Percentiles rank a stretch among this genome's conserved stretches.
Conservation (phyloP, 2,888 invertebrate genomes). For the Lycaena phlaeas region DNA sequence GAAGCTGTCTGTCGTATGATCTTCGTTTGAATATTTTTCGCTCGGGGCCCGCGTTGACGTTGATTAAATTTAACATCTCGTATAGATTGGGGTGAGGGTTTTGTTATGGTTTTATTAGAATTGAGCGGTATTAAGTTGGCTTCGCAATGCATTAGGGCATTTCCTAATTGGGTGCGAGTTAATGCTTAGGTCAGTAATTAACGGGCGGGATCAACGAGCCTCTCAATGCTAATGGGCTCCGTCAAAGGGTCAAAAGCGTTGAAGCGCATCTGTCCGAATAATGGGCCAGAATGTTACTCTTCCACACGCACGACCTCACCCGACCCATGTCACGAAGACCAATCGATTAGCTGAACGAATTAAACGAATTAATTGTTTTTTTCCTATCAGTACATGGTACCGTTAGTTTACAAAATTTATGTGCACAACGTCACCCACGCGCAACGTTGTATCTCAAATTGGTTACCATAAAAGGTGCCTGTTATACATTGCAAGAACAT, state of each 20-base stretch:
- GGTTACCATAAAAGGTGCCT: constrained; percentile 8
- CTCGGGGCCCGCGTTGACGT: constrained; percentile 37
- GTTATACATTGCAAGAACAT: constrained; percentile 9
- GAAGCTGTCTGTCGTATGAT: constrained; percentile 35
- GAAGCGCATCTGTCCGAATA: constrained; percentile 67
- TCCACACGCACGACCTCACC: constrained; percentile 43
- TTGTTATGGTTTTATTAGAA: constrained; percentile 15
- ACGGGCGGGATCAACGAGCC: constrained; percentile 64
- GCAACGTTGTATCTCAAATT: constrained; percentile 18
- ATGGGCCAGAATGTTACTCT: constrained; percentile 51
- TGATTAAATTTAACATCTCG: constrained; percentile 46
- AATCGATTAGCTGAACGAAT: constrained; percentile 62
- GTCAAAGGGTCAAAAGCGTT: constrained; percentile 68
- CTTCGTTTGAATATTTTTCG: constrained; percentile 52
- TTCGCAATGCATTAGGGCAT: constrained; percentile 9
- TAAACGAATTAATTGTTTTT: constrained; percentile 1
- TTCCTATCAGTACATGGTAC: background rate
- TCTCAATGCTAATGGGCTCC: constrained; percentile 66
- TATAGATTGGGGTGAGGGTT: constrained; percentile 20
- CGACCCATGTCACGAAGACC: constrained; percentile 62
- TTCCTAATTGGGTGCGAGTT: constrained; percentile 35
- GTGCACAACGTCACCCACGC: constrained; percentile 12
- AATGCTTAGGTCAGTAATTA: constrained; percentile 62
- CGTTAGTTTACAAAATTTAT: constrained; percentile 5
- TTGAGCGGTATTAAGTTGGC: constrained; percentile 22